Evolutionary conservation across 2,113 vertebrate species (phyloP).

Genomic region (Hippocampus abdominalis): DNA sequence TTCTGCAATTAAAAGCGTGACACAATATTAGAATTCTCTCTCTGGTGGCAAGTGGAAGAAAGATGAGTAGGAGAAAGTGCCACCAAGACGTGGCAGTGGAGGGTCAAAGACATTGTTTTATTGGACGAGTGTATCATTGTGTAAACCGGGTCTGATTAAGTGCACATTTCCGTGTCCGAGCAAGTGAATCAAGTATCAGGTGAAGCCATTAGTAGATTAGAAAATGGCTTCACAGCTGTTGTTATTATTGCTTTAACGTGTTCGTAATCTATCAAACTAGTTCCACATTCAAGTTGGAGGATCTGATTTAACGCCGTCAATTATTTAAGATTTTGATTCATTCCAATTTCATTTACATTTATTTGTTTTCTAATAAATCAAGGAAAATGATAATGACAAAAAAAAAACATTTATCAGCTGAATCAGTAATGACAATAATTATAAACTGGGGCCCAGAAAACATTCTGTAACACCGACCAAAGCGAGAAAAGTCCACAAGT

Average conservation of each 20-base stretch:
- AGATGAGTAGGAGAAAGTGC: constrained; percentile 46
- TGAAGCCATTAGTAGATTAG: constrained; percentile 24
- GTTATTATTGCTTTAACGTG: constrained; percentile 10
- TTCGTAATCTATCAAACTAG: not conserved
- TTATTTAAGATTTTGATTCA: not conserved
- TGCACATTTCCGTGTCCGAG: constrained; percentile 7
- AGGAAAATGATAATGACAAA: not conserved
- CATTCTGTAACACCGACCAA: not conserved
- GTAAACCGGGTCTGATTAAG: constrained; percentile 27
- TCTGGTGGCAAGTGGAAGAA: constrained; percentile 47
- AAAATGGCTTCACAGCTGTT: constrained; percentile 7
- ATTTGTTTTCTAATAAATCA: not conserved
- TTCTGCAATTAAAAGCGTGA: constrained; percentile 84
- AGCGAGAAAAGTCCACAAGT: constrained; percentile 5
- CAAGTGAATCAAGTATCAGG: constrained; percentile 10
- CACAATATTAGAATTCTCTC: constrained; percentile 71
- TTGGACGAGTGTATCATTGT: constrained; percentile 41
- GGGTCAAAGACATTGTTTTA: constrained; percentile 50
- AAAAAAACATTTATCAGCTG: not conserved
- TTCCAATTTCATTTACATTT: not conserved
- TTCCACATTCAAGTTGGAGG: not conserved
- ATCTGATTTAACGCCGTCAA: not conserved
- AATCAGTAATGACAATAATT: not conserved
- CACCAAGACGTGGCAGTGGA: constrained; percentile 18
- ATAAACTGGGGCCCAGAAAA: not conserved